These are phyloP conservation scores for Elachura formosa DNA, from an alignment of 2,113 vertebrate genomes.

Conservation along the genomic window DNA sequence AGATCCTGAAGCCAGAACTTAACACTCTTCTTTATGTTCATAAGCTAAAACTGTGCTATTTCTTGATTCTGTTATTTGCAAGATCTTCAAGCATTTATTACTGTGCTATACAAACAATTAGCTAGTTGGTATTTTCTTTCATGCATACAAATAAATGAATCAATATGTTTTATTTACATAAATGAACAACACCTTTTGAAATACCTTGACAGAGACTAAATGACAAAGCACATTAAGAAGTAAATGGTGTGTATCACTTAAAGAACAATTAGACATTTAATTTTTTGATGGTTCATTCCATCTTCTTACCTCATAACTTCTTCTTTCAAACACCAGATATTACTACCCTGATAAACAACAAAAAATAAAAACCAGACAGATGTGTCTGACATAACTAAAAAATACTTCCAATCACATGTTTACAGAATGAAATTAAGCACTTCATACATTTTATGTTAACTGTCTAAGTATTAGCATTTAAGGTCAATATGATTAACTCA, in stretches of 20 bases:
- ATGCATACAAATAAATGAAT: background rate
- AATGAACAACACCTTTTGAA: background rate
- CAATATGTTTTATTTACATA: background rate
- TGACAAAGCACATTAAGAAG: background rate
- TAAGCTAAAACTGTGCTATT: background rate
- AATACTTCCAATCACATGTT: background rate
- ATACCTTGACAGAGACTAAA: background rate
- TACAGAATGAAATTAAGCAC: background rate
- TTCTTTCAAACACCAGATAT: background rate
- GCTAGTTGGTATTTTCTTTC: background rate
- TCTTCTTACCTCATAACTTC: background rate
- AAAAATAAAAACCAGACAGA: background rate
- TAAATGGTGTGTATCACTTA: background rate
- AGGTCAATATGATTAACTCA: background rate
- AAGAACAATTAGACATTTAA: background rate
- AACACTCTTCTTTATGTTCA: background rate
- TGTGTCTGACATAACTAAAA: background rate
- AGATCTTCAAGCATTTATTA: conserved; percentile 4
- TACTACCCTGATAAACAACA: background rate
- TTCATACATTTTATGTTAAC: background rate
- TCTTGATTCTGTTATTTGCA: background rate
- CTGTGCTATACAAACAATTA: background rate
- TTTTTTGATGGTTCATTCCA: background rate
- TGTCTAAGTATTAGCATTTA: background rate
- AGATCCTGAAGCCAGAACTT: background rate